A percentile compares a stretch with the other conserved stretches of the same genome.
Evolutionary conservation across 2,113 vertebrate species (phyloP).

Genomic region (Piaya cayana): DNA sequence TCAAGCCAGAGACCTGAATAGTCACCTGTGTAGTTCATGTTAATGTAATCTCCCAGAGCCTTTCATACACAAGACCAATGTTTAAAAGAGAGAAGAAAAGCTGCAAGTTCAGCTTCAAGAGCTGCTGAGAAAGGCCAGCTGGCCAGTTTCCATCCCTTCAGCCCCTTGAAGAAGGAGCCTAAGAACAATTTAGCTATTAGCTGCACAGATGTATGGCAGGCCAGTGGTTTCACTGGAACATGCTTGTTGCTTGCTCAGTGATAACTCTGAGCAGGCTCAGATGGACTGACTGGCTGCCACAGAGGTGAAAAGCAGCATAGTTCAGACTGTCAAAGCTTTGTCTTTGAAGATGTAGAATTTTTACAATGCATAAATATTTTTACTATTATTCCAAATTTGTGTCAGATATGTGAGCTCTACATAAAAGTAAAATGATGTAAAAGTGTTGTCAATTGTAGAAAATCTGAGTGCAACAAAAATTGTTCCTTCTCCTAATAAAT

Average conservation of each 20-base stretch:
- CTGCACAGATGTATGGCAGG: neutral
- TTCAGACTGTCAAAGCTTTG: neutral
- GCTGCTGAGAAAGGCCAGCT: neutral
- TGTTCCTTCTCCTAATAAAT: neutral
- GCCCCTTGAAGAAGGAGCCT: neutral
- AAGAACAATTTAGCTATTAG: neutral
- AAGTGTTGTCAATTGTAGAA: neutral
- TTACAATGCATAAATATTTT: neutral
- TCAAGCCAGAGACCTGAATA: neutral
- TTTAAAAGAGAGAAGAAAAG: neutral
- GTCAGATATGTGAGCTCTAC: neutral
- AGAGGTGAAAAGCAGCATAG: rapidly evolving
- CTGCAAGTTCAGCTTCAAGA: neutral
- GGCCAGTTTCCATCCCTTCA: neutral
- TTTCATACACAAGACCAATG: neutral
- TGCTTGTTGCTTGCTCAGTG: neutral
- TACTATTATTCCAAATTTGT: neutral
- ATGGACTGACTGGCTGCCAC: neutral
- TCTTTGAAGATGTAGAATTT: neutral
- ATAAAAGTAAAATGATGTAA: neutral
- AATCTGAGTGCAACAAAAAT: neutral
- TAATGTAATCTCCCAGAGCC: neutral
- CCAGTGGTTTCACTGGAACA: neutral
- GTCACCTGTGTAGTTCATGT: neutral
- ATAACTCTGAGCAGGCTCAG: neutral